Conservation (phyloP, 2,888 invertebrate species). For the Dichetophora obliterata region DNA sequence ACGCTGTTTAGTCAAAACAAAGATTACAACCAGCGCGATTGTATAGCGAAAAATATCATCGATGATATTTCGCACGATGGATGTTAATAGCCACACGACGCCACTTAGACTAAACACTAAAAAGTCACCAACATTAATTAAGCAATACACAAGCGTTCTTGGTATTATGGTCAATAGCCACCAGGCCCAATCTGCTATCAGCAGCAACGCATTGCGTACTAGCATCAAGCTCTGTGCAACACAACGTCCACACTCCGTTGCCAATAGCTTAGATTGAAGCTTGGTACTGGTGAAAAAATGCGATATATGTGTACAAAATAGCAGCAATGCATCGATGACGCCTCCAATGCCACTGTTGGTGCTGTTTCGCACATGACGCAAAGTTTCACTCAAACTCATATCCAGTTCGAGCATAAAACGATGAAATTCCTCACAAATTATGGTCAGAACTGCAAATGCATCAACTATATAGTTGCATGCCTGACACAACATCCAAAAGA, state of each 20-base stretch:
- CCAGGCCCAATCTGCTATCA: conserved; percentile 52
- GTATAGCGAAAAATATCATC: conserved; percentile 53
- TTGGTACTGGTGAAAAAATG: conserved; percentile 49
- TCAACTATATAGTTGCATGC: conserved; percentile 41
- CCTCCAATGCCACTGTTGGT: conserved; percentile 48
- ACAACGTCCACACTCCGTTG: conserved; percentile 45
- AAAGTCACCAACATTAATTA: conserved; percentile 46
- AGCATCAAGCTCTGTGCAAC: conserved; percentile 42
- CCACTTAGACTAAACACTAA: conserved; percentile 46
- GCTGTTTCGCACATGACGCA: conserved; percentile 46
- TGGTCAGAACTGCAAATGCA: conserved; percentile 42
- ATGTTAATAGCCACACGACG: conserved; percentile 10
- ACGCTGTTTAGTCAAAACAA: conserved; percentile 45
- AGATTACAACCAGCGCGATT: conserved; percentile 46
- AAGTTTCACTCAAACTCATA: conserved; percentile 41
- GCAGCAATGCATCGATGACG: conserved; percentile 41
- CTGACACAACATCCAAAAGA: conserved; percentile 44
- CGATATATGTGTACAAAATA: conserved; percentile 46
- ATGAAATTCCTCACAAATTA: conserved; percentile 53
- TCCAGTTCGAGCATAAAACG: conserved; percentile 49
- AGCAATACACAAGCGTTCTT: conserved; percentile 35
- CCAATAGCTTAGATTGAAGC: conserved; percentile 49
- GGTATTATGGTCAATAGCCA: conserved; percentile 51
- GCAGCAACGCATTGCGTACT: conserved; percentile 47
- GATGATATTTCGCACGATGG: conserved; percentile 40